A percentile compares a stretch with the other conserved stretches of the same genome.
Conservation (phyloP, 2,797 vertebrate genomes). For the Phataginus tetradactyla region DNA sequence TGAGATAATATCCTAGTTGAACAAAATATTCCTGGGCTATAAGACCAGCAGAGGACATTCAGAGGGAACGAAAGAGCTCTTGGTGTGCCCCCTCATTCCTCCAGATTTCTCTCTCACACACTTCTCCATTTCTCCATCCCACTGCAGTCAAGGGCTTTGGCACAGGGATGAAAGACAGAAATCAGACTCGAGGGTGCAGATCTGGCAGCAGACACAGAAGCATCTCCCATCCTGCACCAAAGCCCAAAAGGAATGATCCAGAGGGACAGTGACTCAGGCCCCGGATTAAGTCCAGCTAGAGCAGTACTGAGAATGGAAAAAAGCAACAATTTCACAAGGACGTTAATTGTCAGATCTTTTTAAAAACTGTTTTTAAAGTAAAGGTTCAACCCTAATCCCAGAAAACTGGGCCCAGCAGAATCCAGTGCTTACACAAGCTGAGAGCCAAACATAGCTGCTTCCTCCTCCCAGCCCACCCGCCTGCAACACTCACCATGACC, state of each 20-base stretch:
- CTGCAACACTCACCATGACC: constrained; percentile 57
- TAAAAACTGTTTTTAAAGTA: constrained; percentile 49
- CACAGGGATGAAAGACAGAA: constrained; percentile 64
- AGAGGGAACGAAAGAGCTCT: not conserved
- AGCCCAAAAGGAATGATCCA: constrained; percentile 61
- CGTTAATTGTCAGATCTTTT: constrained; percentile 14
- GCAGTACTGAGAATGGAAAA: constrained; percentile 38
- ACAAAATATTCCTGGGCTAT: constrained; percentile 3
- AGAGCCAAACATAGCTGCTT: constrained; percentile 61
- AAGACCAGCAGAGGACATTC: constrained; percentile 30
- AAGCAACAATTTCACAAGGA: constrained; percentile 61
- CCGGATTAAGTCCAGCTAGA: constrained; percentile 54
- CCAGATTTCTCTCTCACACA: not conserved
- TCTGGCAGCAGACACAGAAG: constrained; percentile 68
- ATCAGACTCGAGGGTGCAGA: constrained; percentile 71
- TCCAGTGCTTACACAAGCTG: constrained; percentile 57
- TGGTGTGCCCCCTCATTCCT: not conserved
- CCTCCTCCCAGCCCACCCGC: constrained; percentile 50
- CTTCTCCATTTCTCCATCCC: constrained; percentile 47
- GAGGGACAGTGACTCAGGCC: constrained; percentile 71
- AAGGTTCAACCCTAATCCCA: not conserved
- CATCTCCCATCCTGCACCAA: constrained; percentile 72
- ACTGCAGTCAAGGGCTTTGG: constrained; percentile 70
- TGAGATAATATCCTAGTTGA: constrained; percentile 16
- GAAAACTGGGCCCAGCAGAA: constrained; percentile 43